Evolutionary conservation across 2,797 vertebrate genomes (phyloP).

Genomic region (Threskiornis aethiopicus): DNA sequence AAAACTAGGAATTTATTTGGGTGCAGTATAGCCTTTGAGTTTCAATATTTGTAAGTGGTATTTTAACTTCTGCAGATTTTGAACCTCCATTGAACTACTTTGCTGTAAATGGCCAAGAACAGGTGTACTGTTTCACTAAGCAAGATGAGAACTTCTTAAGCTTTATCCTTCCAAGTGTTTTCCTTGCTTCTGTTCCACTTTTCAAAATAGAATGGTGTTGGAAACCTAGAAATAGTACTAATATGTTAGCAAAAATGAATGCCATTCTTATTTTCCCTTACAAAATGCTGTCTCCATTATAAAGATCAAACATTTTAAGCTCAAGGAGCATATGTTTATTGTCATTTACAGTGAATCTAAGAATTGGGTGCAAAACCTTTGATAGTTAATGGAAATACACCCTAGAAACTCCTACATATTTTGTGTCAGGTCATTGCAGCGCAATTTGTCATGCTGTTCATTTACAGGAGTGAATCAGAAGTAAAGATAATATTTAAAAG

Average conservation of each 20-base stretch:
- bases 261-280: not conserved
- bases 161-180: not conserved
- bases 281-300: not conserved
- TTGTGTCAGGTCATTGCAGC: not conserved
- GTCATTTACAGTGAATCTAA: not conserved
- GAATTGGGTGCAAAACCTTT: not conserved
- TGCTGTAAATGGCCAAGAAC: not conserved
- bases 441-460: not conserved
- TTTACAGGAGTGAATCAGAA: not conserved
- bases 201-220: not conserved
- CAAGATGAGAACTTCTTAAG: not conserved
- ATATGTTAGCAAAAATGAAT: not conserved
- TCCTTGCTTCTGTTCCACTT: not conserved
- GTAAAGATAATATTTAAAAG: not conserved
- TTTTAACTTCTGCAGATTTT: not conserved
- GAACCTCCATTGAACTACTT: not conserved
- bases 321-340: not conserved
- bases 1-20: not conserved
- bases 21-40: not conserved
- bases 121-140: not conserved
- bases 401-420: not conserved
- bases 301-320: not conserved
- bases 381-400: not conserved
- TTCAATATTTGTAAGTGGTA: not conserved
- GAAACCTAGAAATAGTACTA: not conserved